These are phyloP conservation scores for Synanceia verrucosa DNA, from an alignment of 2,797 vertebrate species.

Conservation along the genomic window DNA sequence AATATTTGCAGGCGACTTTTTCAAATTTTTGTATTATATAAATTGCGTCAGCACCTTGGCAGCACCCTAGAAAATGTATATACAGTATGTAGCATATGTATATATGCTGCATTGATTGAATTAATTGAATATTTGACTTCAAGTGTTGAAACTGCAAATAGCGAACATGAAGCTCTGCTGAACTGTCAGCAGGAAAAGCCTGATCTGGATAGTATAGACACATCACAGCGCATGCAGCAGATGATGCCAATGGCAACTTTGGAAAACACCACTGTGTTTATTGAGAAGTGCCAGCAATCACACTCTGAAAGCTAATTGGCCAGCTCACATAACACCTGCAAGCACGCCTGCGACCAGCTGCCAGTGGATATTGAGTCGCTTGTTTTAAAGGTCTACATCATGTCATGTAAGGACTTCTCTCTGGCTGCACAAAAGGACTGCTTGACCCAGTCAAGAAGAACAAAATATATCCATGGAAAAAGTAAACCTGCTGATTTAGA, in stretches of 20 bases:
- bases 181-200: background rate
- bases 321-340: background rate
- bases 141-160: background rate
- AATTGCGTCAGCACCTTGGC: too few relatives aligned
- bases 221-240: background rate
- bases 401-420: constrained; percentile 18
- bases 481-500: background rate
- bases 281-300: background rate
- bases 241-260: background rate
- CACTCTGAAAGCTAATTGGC: background rate
- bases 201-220: background rate
- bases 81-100: too few relatives aligned
- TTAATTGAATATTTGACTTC: too few relatives aligned
- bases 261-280: background rate
- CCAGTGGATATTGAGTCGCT: too few relatives aligned
- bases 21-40: too few relatives aligned
- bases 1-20: too few relatives aligned
- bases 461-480: constrained; percentile 19
- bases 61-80: too few relatives aligned
- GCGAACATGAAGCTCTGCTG: background rate
- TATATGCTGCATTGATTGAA: too few relatives aligned
- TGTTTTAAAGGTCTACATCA: constrained; percentile 1
- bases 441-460: constrained; percentile 12
- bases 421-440: constrained; percentile 8
- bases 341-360: background rate